A percentile compares a stretch with the other conserved stretches of the same genome.
These are phyloP conservation scores for Coracias cyanogaster DNA, from an alignment of 2,797 vertebrate species.

Conservation along the genomic window DNA sequence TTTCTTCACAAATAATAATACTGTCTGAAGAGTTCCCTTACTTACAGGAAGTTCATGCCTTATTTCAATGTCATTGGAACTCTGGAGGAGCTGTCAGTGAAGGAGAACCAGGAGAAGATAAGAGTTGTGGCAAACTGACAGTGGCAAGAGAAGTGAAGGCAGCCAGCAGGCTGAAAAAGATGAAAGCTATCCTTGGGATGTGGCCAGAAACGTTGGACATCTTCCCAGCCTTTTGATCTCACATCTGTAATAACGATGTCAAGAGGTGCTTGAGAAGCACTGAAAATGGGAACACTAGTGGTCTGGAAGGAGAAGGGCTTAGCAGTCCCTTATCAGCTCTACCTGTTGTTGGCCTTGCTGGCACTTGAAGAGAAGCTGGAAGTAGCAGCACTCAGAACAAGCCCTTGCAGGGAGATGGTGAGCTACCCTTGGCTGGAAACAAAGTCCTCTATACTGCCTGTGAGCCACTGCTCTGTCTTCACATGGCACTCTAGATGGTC, in stretches of 20 bases:
- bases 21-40: neutral
- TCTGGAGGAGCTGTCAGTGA: neutral
- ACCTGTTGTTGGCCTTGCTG: neutral
- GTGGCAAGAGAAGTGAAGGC: neutral
- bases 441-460: fast-evolving
- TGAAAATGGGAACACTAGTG: neutral
- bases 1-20: neutral
- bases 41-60: neutral
- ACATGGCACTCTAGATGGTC: neutral
- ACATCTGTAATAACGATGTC: neutral
- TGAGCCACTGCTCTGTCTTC: neutral
- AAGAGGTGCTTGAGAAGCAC: neutral
- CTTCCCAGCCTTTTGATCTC: neutral
- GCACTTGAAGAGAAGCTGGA: neutral
- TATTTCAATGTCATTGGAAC: neutral
- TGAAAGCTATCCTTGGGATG: neutral
- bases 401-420: neutral
- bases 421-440: neutral
- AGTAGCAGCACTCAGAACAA: neutral
- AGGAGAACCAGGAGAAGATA: neutral
- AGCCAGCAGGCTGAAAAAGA: neutral
- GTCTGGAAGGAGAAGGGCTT: neutral
- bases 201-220: neutral
- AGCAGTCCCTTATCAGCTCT: neutral
- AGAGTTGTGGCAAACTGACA: neutral